Evolutionary conservation across 2,797 vertebrate species (phyloP), one percentile per base, ranked within the genome.

Genomic region (Pempheris klunzingeri): DNA sequence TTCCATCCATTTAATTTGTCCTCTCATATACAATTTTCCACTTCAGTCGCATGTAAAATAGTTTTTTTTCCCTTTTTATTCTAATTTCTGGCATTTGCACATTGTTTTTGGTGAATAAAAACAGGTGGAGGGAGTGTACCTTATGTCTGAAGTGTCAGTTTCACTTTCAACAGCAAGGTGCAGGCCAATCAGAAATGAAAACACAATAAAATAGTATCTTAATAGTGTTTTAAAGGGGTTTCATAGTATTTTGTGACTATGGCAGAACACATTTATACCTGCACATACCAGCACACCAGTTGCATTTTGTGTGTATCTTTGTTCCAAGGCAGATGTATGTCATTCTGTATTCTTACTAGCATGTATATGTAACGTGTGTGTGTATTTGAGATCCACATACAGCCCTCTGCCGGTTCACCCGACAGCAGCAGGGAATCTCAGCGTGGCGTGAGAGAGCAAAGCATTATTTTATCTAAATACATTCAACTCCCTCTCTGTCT

Each of bases 391-490:
- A 88, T 87, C 80, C 82, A 78, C 76, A 61, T 80, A 76, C 70
- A 80, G 74, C 39, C 74, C 58, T 83, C 50, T 50, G 30, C 64
- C 2, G 13, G 32, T 72, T 60, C 69, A 77, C n/a, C 65, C 38
- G 36, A 77, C 55, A 76, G 63, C 63, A 32, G 65, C 62, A 66
- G 71, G 72, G 70, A 55, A 60, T 71, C 53, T 80, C 78, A 36
- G 71, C 12, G 52, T 77, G 75, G 60, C 62, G 46, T 64, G 78
- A 83, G 83, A 89, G 82, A 87, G 82, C 71, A 80, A 85, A 86
- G 80, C 88, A 88, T 91, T 92, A 92, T 92, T 91, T 90, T 89
- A 92, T 92, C 91, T 87, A 88, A 91, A 93, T 90, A 90, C 91
- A 88, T 92, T 87, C 71, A 87, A 81, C 72, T 80, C 87, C 78